phyloP scores from a whole-genome alignment of 1,140 invertebrate species.

The Bombus sibiricus region DNA sequence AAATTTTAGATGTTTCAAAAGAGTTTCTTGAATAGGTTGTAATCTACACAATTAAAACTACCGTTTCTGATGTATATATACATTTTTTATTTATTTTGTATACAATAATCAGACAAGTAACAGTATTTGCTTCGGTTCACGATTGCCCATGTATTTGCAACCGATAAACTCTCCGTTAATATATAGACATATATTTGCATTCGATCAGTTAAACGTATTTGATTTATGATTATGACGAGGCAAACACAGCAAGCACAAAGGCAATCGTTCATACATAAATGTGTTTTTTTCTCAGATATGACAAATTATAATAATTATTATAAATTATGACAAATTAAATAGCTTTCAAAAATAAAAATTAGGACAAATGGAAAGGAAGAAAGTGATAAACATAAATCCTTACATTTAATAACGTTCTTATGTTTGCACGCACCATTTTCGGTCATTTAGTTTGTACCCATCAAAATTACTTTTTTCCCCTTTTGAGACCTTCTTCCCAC shows the following conservation, averaged over 20 bases:
- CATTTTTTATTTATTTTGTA: slow-evolving; percentile 77
- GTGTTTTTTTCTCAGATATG: slow-evolving; percentile 16
- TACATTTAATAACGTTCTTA: neutral
- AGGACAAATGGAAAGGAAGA: slow-evolving; percentile 25
- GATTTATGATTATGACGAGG: slow-evolving; percentile 26
- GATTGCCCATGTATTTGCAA: slow-evolving; percentile 62
- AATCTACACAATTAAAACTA: neutral
- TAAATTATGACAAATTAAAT: slow-evolving; percentile 55
- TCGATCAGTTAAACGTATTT: slow-evolving; percentile 8
- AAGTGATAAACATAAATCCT: slow-evolving; percentile 15
- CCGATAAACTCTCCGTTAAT: slow-evolving; percentile 30
- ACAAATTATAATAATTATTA: slow-evolving; percentile 32
- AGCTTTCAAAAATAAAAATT: slow-evolving; percentile 53
- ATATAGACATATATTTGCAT: slow-evolving; percentile 16
- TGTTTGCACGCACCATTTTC: neutral
- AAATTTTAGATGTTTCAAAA: slow-evolving; percentile 1
- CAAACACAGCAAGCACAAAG: slow-evolving; percentile 56
- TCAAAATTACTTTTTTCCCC: neutral
- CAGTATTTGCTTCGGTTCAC: slow-evolving; percentile 69
- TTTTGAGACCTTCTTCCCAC: neutral
- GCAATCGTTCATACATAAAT: slow-evolving; percentile 60
- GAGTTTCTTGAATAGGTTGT: neutral
- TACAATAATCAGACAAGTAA: slow-evolving; percentile 80
- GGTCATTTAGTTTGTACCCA: neutral
- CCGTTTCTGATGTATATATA: slow-evolving; percentile 35